Percentiles rank a stretch among this genome's conserved stretches.
phyloP scores from a whole-genome alignment of 2,113 vertebrate species.

The Pedetes capensis region DNA sequence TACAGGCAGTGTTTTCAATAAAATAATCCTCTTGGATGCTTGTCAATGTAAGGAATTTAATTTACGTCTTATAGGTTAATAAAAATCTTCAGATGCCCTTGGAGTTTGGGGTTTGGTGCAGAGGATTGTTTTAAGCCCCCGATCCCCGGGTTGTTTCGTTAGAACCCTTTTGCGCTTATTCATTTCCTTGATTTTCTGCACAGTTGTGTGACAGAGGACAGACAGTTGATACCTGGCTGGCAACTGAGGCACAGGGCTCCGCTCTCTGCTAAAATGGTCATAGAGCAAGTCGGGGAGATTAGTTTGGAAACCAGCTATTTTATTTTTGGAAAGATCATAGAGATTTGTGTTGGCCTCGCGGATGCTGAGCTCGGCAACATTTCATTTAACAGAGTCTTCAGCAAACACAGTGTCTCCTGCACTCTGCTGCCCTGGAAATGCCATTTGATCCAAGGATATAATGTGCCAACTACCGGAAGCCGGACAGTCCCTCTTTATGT shows the following conservation, averaged over 20 bases:
- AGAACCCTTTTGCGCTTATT: not conserved
- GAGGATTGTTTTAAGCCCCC: not conserved
- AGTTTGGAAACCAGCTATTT: not conserved
- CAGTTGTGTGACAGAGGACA: not conserved
- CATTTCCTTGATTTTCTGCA: not conserved
- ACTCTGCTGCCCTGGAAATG: constrained; percentile 40
- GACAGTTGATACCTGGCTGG: not conserved
- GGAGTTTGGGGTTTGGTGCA: not conserved
- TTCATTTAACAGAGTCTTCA: constrained; percentile 11
- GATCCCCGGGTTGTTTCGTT: not conserved
- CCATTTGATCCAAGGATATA: not conserved
- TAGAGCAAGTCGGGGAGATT: not conserved
- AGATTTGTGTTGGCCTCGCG: constrained; percentile 34
- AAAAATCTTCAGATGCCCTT: not conserved
- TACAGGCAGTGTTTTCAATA: not conserved
- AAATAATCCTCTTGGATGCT: not conserved
- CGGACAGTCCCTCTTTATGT: not conserved
- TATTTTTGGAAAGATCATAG: not conserved
- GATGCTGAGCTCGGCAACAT: constrained; percentile 7
- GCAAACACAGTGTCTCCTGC: not conserved
- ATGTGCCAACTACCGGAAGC: not conserved
- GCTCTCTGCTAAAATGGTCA: not conserved
- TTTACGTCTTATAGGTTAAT: not conserved
- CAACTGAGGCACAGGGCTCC: not conserved
- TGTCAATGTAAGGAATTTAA: not conserved